These are phyloP conservation scores for Ibidorhyncha struthersii DNA, from an alignment of 2,113 vertebrate species.

Conservation along the genomic window DNA sequence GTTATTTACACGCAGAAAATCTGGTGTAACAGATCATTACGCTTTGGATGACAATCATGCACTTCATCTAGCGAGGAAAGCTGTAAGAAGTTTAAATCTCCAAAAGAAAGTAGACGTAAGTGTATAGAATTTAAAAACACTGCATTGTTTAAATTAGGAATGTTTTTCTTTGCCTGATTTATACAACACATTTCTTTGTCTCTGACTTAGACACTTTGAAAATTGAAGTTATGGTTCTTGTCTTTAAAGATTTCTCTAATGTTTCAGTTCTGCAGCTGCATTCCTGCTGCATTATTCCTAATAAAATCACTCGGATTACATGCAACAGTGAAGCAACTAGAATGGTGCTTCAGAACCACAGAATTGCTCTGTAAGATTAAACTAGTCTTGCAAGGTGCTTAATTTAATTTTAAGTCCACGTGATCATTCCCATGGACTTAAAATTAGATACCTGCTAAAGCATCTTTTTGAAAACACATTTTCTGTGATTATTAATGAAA, in stretches of 20 bases:
- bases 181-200: not conserved
- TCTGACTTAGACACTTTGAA: not conserved
- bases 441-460: not conserved
- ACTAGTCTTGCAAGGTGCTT: not conserved
- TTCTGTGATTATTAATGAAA: not conserved
- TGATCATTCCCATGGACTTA: not conserved
- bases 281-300: not conserved
- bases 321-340: not conserved
- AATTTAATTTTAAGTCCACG: not conserved
- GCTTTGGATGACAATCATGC: conserved; percentile 93
- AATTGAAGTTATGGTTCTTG: not conserved
- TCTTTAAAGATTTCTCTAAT: not conserved
- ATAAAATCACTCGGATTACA: not conserved
- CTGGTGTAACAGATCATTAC: conserved; percentile 94
- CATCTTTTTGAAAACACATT: not conserved
- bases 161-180: not conserved
- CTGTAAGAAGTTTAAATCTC: conserved; percentile 90
- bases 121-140: not conserved
- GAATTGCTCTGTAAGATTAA: not conserved
- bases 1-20: conserved; percentile 82
- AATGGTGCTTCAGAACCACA: not conserved
- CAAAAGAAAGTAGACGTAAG: conserved; percentile 89
- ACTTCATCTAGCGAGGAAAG: conserved; percentile 91
- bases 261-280: not conserved
- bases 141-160: not conserved